A percentile compares a stretch with the other conserved stretches of the same genome.
Evolutionary conservation across 2,113 vertebrate species (phyloP).

Genomic region (Bathybates hornii): DNA sequence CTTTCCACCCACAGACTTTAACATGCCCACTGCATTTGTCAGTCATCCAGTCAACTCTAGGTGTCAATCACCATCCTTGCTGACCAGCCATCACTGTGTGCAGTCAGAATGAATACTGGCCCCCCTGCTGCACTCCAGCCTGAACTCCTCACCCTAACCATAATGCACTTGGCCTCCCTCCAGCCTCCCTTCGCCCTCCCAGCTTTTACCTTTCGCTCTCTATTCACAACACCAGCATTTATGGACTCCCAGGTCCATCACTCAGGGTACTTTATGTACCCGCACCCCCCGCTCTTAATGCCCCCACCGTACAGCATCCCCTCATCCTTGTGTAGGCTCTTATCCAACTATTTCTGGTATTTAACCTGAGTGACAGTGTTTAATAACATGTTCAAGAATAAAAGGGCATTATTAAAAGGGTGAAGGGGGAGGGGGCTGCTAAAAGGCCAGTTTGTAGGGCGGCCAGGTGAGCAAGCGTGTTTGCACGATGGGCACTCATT

Average conservation of each 20-base stretch:
- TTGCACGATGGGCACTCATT: neutral
- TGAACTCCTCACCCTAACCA: conserved; percentile 68
- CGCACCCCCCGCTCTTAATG: neutral
- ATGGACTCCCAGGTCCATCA: conserved; percentile 59
- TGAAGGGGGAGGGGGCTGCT: neutral
- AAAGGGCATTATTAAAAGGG: conserved; percentile 65
- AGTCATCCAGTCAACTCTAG: conserved; percentile 23
- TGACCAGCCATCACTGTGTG: conserved; percentile 18
- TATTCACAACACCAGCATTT: conserved; percentile 57
- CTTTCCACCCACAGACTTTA: neutral
- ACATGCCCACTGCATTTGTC: conserved; percentile 26
- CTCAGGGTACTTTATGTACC: conserved; percentile 30
- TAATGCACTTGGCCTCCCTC: conserved; percentile 59
- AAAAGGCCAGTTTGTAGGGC: conserved; percentile 36
- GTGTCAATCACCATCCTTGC: conserved; percentile 42
- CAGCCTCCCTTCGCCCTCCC: conserved; percentile 45
- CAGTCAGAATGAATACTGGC: neutral
- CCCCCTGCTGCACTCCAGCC: conserved; percentile 20
- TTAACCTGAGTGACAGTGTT: conserved; percentile 72
- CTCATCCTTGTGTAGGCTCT: conserved; percentile 36
- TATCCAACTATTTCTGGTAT: conserved; percentile 70
- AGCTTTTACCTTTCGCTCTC: conserved; percentile 47
- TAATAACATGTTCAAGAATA: conserved; percentile 72
- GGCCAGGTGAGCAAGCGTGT: conserved; percentile 24
- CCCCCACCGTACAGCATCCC: neutral